Base-by-base conservation (phyloP, 92 coral and sea anemone genomes). In the Heliopora coerulea region DNA sequence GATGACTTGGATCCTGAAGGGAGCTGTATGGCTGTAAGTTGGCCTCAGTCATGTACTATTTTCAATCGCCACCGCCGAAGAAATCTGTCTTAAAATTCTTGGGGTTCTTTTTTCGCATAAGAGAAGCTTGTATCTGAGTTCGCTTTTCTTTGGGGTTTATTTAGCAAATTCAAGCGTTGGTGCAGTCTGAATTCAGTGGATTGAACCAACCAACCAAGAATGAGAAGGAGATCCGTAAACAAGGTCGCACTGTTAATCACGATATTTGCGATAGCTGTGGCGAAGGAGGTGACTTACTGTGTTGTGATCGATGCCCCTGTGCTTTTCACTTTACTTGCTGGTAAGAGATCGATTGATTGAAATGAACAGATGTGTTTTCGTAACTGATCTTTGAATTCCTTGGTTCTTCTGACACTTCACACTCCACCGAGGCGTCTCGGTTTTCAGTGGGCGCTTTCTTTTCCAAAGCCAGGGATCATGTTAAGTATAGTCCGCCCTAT, bases 191-290 rank as follows among this genome's bases (percentile, higher is more conserved):
- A 15, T 91, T 87, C 78, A 89, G 97, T 12, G 98, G 85, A 29
- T 83, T 83, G 11, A 90, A 82, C 60, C 89, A 83, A 75, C 62
- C 86, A 0, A 81, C 83, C 59, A 90, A 86, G 82, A 84, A 79
- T 0, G 98, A 93, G 80, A 93, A 93, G 56, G 98, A 93, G 50
- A 81, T 84, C 15, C 85, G 98, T 19, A 87, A 86, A 59, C 89
- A 79, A 20, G 98, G 98, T 67, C 83, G 98, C 19, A 78, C 88
- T 60, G 88, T 93, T 25, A 93, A 93, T 76, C 96, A 93, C 82
- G 98, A 93, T 68, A 83, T 83, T 70, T 93, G 98, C 24, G 98
- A 93, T 78, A 93, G 98, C 50, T 93, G 98, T 80, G 98, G 98
- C 30, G 98, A 93, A 65, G 98, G 98, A 56, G 98, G 98, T 18